A percentile compares a stretch with the other conserved stretches of the same genome.
Conservation (phyloP, 2,888 invertebrate genomes). For the Caenorhabditis panamensis region DNA sequence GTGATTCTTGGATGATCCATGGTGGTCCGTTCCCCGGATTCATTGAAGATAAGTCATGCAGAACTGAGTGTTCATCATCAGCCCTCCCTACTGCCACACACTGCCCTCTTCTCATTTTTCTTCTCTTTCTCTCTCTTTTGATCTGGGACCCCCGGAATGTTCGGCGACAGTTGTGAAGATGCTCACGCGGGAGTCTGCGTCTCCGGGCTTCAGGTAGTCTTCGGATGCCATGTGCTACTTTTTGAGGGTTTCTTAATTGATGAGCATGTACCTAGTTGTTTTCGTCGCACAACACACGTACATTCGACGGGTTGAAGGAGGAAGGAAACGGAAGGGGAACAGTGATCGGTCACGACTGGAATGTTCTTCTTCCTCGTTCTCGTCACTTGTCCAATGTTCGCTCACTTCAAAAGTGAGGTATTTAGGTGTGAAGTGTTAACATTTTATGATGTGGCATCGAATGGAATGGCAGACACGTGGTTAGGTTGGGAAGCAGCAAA, state of each 20-base stretch:
- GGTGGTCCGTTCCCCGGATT: slow-evolving; percentile 10
- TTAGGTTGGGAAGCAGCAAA: slow-evolving; percentile 8
- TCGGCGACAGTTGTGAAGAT: slow-evolving; percentile 46
- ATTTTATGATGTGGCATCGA: not conserved
- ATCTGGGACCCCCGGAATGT: slow-evolving; percentile 36
- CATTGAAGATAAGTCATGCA: not conserved
- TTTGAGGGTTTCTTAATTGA: slow-evolving; percentile 56
- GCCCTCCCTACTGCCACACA: not conserved
- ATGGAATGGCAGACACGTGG: not conserved
- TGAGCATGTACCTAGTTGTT: slow-evolving; percentile 59
- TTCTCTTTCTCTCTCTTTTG: not conserved
- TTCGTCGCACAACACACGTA: slow-evolving; percentile 38
- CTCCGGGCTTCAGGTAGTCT: slow-evolving; percentile 17
- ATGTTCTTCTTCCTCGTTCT: slow-evolving; percentile 11
- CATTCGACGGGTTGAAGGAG: slow-evolving; percentile 27
- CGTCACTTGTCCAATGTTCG: slow-evolving; percentile 5
- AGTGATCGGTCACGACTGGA: not conserved
- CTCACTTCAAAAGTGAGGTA: too few relatives aligned
- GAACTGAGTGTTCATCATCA: slow-evolving; percentile 31
- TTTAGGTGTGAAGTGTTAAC: not conserved
- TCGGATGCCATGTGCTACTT: slow-evolving; percentile 45
- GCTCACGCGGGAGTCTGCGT: slow-evolving; percentile 30
- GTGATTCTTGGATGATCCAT: slow-evolving; percentile 28
- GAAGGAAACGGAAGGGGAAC: not conserved
- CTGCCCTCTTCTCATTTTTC: not conserved